Conservation (phyloP, 1,140 invertebrate genomes). For the Tetraneura akinire region DNA sequence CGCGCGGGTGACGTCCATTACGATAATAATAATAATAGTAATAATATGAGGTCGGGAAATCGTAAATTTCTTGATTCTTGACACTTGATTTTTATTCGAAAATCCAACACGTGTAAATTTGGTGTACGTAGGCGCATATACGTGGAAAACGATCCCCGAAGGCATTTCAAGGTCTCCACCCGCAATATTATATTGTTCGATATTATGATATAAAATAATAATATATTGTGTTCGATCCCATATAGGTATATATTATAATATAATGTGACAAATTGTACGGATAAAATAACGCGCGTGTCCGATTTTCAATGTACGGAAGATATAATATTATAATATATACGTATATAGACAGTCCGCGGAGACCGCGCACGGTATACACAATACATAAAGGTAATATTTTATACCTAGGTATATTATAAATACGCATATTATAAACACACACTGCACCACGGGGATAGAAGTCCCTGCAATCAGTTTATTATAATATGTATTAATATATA, state of each 20-base stretch:
- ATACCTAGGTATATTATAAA: not conserved
- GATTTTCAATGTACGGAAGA: slow-evolving; percentile 11
- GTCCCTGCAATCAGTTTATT: slow-evolving; percentile 8
- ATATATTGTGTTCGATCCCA: not conserved
- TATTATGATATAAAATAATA: not conserved
- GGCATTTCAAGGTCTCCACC: slow-evolving; percentile 12
- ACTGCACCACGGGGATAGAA: not conserved
- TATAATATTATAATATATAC: slow-evolving; percentile 7
- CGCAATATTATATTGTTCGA: not conserved
- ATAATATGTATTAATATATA: no score
- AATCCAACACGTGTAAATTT: not conserved
- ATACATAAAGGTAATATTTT: not conserved
- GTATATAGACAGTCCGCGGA: not conserved
- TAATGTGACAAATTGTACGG: slow-evolving; percentile 38
- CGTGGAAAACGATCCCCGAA: not conserved
- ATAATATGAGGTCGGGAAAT: no score
- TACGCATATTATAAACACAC: not conserved
- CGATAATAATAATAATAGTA: no score
- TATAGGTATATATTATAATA: not conserved
- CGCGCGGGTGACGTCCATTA: no score
- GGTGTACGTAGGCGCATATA: no score
- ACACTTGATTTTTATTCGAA: no score
- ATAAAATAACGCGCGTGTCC: slow-evolving; percentile 45
- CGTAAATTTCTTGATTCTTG: no score
- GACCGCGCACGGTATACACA: no score